Conservation (phyloP, 2,797 vertebrate genomes). For the Chrysocyon brachyurus region DNA sequence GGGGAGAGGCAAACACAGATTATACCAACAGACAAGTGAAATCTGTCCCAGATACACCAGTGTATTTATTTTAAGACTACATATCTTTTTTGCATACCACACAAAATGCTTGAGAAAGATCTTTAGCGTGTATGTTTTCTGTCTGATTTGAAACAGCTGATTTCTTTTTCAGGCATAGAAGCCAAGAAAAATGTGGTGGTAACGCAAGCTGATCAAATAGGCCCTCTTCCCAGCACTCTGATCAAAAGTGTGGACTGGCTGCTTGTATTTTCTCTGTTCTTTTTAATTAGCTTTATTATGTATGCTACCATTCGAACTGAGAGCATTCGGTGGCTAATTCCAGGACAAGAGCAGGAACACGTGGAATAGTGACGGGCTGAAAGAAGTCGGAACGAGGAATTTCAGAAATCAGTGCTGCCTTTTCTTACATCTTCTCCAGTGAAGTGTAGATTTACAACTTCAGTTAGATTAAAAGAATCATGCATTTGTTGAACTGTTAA, state of each 20-base stretch:
- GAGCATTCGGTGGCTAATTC: conserved; percentile 97
- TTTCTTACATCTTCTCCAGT: conserved; percentile 33
- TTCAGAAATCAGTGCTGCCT: background rate
- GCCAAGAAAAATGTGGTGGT: conserved; percentile 90
- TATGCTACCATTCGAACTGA: conserved; percentile 96
- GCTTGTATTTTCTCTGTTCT: conserved; percentile 96
- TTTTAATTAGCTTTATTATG: conserved; percentile 93
- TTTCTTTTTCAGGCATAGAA: conserved; percentile 93
- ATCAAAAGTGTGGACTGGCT: conserved; percentile 96
- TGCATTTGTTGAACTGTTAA: conserved; percentile 65
- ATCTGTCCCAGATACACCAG: background rate
- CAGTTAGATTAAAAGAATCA: conserved; percentile 65
- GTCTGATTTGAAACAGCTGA: conserved; percentile 66
- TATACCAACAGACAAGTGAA: conserved; percentile 54
- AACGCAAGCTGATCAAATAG: conserved; percentile 90
- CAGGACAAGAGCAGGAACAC: conserved; percentile 97
- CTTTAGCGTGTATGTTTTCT: conserved; percentile 27
- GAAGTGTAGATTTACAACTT: conserved; percentile 50
- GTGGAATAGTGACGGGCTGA: conserved; percentile 90
- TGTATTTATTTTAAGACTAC: conserved; percentile 35
- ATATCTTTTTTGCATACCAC: conserved; percentile 52
- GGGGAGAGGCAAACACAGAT: conserved; percentile 61
- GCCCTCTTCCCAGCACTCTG: conserved; percentile 93
- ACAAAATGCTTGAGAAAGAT: conserved; percentile 27
- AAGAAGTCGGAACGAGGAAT: background rate